Percentiles rank a stretch among this genome's conserved stretches.
Conservation (phyloP, 2,797 vertebrate genomes). For the Serranus cabrilla region DNA sequence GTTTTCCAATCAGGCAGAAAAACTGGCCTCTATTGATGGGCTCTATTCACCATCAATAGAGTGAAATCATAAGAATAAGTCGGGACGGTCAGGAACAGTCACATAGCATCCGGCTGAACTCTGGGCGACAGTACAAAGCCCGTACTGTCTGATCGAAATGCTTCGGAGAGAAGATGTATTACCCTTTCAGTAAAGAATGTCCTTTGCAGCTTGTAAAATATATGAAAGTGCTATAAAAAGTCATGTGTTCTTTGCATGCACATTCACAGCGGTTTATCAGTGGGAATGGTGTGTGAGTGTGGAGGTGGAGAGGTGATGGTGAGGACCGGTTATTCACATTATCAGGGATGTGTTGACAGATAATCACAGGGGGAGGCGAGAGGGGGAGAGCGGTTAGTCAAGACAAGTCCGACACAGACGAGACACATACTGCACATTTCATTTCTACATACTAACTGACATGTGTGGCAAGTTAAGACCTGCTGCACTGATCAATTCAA, state of each 20-base stretch:
- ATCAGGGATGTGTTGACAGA: constrained; percentile 46
- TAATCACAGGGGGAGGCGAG: constrained; percentile 45
- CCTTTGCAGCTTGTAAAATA: constrained; percentile 90
- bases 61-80: constrained; percentile 52
- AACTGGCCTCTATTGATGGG: constrained; percentile 63
- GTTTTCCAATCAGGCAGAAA: constrained; percentile 56
- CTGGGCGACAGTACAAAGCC: constrained; percentile 53
- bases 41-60: constrained; percentile 58
- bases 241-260: constrained; percentile 64
- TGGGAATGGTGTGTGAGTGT: constrained; percentile 33
- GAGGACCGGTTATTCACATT: constrained; percentile 55
- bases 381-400: constrained; percentile 57
- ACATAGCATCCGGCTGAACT: constrained; percentile 63
- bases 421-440: constrained; percentile 43
- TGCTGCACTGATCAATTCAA: neutral
- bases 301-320: constrained; percentile 43
- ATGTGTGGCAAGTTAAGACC: neutral
- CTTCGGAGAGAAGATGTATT: constrained; percentile 76
- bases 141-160: constrained; percentile 55
- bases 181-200: constrained; percentile 90
- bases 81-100: constrained; percentile 44
- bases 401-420: constrained; percentile 50
- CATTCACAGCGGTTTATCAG: constrained; percentile 49
- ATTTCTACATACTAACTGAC: constrained; percentile 4
- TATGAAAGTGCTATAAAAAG: constrained; percentile 81